Base-by-base conservation (phyloP, 2,113 vertebrate species). In the Leptobrachium leishanense region DNA sequence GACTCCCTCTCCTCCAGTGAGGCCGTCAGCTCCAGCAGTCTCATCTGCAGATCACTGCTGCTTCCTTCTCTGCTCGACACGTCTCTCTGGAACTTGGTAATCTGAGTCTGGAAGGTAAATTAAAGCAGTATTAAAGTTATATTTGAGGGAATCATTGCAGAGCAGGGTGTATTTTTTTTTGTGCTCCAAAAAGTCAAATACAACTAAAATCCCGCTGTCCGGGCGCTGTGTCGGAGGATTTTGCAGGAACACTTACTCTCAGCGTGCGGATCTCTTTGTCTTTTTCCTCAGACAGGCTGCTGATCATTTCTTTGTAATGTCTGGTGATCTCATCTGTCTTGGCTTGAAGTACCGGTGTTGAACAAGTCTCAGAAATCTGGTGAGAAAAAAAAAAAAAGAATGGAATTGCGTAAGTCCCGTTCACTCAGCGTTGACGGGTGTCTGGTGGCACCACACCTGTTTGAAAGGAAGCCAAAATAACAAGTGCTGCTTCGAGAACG, bases 241-340 rank as follows among this genome's bases (percentile, higher is more conserved):
- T 50, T 50, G 46, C 8, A 50, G 55, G 1, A 12, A 59, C 11
- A 50, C 93, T 87, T 72, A 98, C 97, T 93, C 92, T 87, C 41
- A 99, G 89, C 40, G 59, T 91, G 85, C 89, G 82, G 41, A 99
- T 93, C 90, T 98, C 96, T 41, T 85, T 86, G 9, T 99, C 96
- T 83, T 98, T 98, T 43, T 98, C 96, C 20, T 87, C 83, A 43
- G 91, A 89, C 82, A 99, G 83, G 68, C 80, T 80, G 41, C 83
- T 91, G 53, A 98, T 89, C 94, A 96, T 95, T 68, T 98, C 94
- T 6, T 88, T 91, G 0, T 98, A 97, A 43, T 95, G 93, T 70
- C 87, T 96, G 1, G 95, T 94, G 82, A 98, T 87, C 57, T 97
- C 96, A 7, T 98, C 95, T 0, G 94, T 95, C 85, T 94, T 95